A percentile compares a stretch with the other conserved stretches of the same genome.
Conservation (phyloP, 2,113 vertebrate genomes). For the Stegastes partitus region DNA sequence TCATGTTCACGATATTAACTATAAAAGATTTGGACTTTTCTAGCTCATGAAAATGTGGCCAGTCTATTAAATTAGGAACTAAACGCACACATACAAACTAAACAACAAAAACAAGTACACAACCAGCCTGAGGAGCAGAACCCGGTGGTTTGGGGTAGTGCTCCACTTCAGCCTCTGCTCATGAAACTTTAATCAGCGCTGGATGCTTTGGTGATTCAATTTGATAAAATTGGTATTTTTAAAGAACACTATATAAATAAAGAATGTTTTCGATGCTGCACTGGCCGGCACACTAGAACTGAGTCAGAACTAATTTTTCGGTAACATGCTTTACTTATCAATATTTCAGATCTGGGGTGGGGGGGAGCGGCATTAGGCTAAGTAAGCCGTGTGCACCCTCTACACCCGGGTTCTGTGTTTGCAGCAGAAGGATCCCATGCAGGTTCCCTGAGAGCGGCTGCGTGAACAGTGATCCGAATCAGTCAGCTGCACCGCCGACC, state of each 20-base stretch:
- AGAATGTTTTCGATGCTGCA: conserved; percentile 17
- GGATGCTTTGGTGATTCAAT: conserved; percentile 35
- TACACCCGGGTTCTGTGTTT: conserved; percentile 33
- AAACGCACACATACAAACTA: not conserved
- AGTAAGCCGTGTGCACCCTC: conserved; percentile 5
- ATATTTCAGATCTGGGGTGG: conserved; percentile 30
- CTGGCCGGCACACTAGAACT: not conserved
- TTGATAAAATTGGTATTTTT: conserved; percentile 33
- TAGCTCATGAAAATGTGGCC: not conserved
- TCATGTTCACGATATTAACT: not conserved
- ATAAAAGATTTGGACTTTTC: not conserved
- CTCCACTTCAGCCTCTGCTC: conserved; percentile 50
- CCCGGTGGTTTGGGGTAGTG: conserved; percentile 17
- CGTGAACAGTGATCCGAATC: conserved; percentile 64
- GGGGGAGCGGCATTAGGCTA: not conserved
- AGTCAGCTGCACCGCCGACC: conserved; percentile 73
- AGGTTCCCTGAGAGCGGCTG: conserved; percentile 49
- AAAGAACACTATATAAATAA: conserved; percentile 43
- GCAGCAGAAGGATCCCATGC: conserved; percentile 50
- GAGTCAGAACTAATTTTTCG: not conserved
- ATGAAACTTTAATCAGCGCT: conserved; percentile 57
- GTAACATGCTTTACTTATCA: not conserved
- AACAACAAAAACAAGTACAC: not conserved
- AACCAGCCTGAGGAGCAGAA: conserved; percentile 23
- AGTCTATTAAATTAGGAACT: not conserved